Percentiles rank a stretch among this genome's conserved stretches.
These are phyloP conservation scores for Haemorhous mexicanus DNA, from an alignment of 2,113 vertebrate species.

Conservation along the genomic window DNA sequence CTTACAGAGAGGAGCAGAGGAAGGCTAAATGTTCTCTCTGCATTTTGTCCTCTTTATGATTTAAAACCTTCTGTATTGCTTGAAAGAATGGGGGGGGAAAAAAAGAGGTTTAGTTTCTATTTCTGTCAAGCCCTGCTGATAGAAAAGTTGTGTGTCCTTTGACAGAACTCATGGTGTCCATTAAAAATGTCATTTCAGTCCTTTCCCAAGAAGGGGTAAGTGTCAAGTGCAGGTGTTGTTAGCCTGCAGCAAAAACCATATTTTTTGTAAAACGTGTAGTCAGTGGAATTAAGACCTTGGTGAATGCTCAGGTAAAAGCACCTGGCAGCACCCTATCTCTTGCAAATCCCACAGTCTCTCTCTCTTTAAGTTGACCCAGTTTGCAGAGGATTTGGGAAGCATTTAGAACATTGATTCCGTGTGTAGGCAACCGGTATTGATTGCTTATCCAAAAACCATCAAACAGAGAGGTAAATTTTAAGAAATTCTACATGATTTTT, in stretches of 20 bases:
- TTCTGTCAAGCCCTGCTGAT: background rate
- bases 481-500: background rate
- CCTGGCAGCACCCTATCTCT: background rate
- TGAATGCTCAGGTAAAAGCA: background rate
- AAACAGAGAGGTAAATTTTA: background rate
- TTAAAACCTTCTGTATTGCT: background rate
- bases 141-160: background rate
- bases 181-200: background rate
- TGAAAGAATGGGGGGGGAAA: background rate
- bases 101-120: background rate
- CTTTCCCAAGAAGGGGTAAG: background rate
- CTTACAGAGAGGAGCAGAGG: background rate
- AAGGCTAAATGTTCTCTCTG: background rate
- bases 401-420: background rate
- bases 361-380: background rate
- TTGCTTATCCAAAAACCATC: background rate
- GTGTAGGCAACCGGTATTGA: background rate
- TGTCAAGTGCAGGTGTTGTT: background rate
- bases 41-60: rapidly evolving
- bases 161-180: background rate
- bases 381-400: background rate
- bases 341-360: background rate
- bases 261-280: background rate
- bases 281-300: background rate
- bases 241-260: background rate